A percentile compares a stretch with the other conserved stretches of the same genome.
Conservation (phyloP, 2,797 vertebrate species). For the Poeciliopsis turneri region DNA sequence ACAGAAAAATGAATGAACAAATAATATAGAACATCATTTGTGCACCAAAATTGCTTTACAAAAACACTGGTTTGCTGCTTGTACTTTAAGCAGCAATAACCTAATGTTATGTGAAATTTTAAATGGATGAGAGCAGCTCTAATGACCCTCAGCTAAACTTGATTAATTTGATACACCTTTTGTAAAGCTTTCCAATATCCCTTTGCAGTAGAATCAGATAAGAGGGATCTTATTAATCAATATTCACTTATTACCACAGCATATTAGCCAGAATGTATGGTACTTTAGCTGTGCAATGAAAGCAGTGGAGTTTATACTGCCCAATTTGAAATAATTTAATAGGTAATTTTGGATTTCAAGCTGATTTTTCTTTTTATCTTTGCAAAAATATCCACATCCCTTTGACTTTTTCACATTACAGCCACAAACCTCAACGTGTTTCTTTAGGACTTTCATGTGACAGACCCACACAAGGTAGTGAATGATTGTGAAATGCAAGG, state of each 20-base stretch:
- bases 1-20: not conserved
- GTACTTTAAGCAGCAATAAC: conserved; percentile 11
- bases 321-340: conserved; percentile 37
- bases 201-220: conserved; percentile 72
- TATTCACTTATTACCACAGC: conserved; percentile 77
- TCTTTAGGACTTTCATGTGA: not conserved
- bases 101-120: conserved; percentile 39
- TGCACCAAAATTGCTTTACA: conserved; percentile 10
- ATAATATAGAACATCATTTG: not conserved
- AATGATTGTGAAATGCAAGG: not conserved
- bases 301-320: conserved; percentile 22
- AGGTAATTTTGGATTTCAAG: conserved; percentile 30
- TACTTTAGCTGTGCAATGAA: conserved; percentile 37
- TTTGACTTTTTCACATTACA: not conserved
- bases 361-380: not conserved
- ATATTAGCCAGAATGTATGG: conserved; percentile 59
- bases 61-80: conserved; percentile 22
- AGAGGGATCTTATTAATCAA: conserved; percentile 75
- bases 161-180: conserved; percentile 77
- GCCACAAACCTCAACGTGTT: not conserved
- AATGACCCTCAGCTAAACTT: conserved; percentile 64
- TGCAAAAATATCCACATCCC: conserved; percentile 4
- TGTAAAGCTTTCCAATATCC: conserved; percentile 75
- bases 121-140: conserved; percentile 34
- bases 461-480: not conserved